Evolutionary conservation across 1,140 invertebrate genomes (phyloP), one percentile per base, ranked within the genome.

Genomic region (Hycleus phaleratus): DNA sequence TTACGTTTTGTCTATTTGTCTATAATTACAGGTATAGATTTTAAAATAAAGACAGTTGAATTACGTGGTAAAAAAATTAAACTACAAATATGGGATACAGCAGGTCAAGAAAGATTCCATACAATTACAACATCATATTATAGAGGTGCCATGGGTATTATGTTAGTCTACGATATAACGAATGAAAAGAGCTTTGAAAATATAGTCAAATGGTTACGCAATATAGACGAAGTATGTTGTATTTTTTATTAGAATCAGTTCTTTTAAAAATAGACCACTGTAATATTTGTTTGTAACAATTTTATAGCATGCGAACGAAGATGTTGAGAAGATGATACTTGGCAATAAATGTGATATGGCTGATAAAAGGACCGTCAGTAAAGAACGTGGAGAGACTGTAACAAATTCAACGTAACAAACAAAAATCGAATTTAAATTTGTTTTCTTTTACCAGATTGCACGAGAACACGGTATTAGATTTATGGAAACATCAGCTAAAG

Each of bases 291-390:
- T 2, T 18, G 18, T 38, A 49, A 32, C 32, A 32, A 56, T 58
- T 65, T 76, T 79, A 40, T 68, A 95, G 90, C 95, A 99, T 82
- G 97, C 96, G 18, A 98, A 95, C 81, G 96, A 98, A 79, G 95
- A 99, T 82, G 97, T 99, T 50, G 96, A 98, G 70, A 98, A 98
- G 77, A 98, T 99, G 96, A 95, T 99, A 68, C 79, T 99, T 66
- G 97, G 97, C 50, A 99, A 99, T 76, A 99, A 99, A 81, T 97
- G 95, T 85, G 97, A 99, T 81, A 95, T 98, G 90, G 90, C 95
- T 72, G 93, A 95, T 69, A 96, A 94, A 78, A 82, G 97, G 77
- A 88, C 93, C 70, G 94, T 99, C 58, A 87, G 83, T 64, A 91
- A 85, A 74, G 90, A 94, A 68, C 80, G 85, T 70, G 94, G 94